Base-by-base conservation (phyloP, 2,888 invertebrate species). In the Drosophila fungiperda region DNA sequence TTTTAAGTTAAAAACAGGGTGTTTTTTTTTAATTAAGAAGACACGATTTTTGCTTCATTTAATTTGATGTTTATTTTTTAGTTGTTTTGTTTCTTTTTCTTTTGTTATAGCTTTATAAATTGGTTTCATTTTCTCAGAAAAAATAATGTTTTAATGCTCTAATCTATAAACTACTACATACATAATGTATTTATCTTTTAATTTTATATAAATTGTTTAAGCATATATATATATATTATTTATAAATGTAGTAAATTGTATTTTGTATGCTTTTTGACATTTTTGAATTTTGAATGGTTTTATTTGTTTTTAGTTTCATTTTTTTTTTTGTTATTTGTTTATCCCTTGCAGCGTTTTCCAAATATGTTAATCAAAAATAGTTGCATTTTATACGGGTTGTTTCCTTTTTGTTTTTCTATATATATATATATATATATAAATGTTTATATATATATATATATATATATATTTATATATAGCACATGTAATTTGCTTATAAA, bases 81-180 rank as follows among this genome's bases (percentile, higher is more conserved):
- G 29, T 58, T 45, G 20, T 53, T 49, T 71, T 57, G 40, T 62
- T 55, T 48, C 55, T 62, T 63, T 64, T 71, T 62, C 57, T 67
- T 69, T 73, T 53, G 66, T 73, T 54, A 65, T 80, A 69, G 59
- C 53, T 77, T 76, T 84, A 83, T 79, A 87, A 82, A 76, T 78
- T 65, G 64, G 29, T 73, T 84, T 80, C 73, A 85, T 86, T 86
- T 86, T 87, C 86, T 87, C 88, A 87, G 88, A 89, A 86, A 86
- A 83, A 89, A 87, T 69, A 89, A 85, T 73, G 38, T 29, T 50
- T 78, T 76, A 80, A 80, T 80, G 68, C 35, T 68, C 80, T 76
- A 76, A 64, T 42, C 60, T 80, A 70, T 66, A 42, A 71, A 74
- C 79, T 78, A 74, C 79, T 78, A 82, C 78, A 66, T 74, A 77